Percentiles rank a stretch among this genome's conserved stretches.
phyloP scores from a whole-genome alignment of 2,797 vertebrate genomes.

The Salarias fasciatus region DNA sequence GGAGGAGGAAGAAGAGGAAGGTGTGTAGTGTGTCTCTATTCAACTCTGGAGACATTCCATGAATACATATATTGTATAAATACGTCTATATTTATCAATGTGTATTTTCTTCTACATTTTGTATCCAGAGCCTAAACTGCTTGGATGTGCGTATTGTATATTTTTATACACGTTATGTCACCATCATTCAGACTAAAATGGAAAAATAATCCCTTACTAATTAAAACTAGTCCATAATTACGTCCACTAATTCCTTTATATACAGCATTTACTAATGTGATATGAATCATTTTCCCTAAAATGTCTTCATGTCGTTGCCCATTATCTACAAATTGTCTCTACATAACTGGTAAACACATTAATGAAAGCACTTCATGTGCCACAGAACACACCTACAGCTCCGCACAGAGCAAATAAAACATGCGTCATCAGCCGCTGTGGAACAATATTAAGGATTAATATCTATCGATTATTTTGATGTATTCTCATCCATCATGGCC shows the following conservation, averaged over 20 bases:
- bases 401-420: neutral
- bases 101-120: slow-evolving; percentile 50
- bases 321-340: no score
- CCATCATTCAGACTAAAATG: slow-evolving; percentile 33
- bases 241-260: slow-evolving; percentile 23
- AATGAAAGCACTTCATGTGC: neutral
- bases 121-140: slow-evolving; percentile 69
- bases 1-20: slow-evolving; percentile 90
- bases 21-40: slow-evolving; percentile 69
- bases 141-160: slow-evolving; percentile 70
- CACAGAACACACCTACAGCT: neutral
- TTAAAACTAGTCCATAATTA: slow-evolving; percentile 16
- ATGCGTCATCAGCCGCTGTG: neutral
- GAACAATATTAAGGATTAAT: no score
- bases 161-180: slow-evolving; percentile 25
- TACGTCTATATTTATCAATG: neutral
- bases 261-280: slow-evolving; percentile 34
- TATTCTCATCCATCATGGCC: neutral
- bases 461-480: neutral
- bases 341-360: no score
- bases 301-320: slow-evolving; percentile 17
- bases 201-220: slow-evolving; percentile 50
- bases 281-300: slow-evolving; percentile 2
- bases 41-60: neutral
- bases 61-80: neutral